These are phyloP conservation scores for Dendrolimus punctatus DNA, from an alignment of 1,140 invertebrate species.

Conservation along the genomic window DNA sequence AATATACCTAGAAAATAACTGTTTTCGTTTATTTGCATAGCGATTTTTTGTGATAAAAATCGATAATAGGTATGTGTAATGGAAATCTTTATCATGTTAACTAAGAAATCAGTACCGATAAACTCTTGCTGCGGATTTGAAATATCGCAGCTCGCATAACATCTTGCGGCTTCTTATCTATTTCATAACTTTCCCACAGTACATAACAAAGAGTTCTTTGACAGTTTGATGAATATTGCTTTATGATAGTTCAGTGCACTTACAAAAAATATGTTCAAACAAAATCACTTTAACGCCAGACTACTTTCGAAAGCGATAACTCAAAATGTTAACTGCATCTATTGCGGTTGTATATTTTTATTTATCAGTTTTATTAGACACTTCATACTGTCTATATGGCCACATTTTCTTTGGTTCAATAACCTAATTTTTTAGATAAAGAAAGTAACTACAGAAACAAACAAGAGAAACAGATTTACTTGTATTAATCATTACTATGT, in stretches of 20 bases:
- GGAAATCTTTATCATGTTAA: too few species aligned
- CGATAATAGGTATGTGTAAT: too few species aligned
- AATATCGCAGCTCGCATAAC: too few species aligned
- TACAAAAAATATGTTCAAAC: slow-evolving; percentile 12
- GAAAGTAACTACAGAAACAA: too few species aligned
- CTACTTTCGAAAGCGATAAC: slow-evolving; percentile 9
- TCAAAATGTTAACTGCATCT: slow-evolving; percentile 2
- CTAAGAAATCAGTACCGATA: too few species aligned
- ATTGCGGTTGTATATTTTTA: slow-evolving; percentile 1
- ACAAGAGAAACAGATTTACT: too few species aligned
- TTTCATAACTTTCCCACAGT: slow-evolving; percentile 20
- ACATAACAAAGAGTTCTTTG: slow-evolving; percentile 16
- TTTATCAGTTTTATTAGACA: slow-evolving; percentile 9
- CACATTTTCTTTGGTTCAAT: background rate
- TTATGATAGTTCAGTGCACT: slow-evolving; percentile 1
- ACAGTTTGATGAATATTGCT: slow-evolving; percentile 7
- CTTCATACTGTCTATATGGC: slow-evolving; percentile 3
- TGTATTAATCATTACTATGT: too few species aligned
- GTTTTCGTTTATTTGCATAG: too few species aligned
- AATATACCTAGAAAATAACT: too few species aligned
- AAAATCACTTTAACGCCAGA: slow-evolving; percentile 11
- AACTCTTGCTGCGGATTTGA: too few species aligned
- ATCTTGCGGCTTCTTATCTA: slow-evolving; percentile 2
- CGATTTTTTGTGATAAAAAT: too few species aligned
- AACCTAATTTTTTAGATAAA: too few species aligned